Evolutionary conservation across 2,888 invertebrate species (phyloP).

Genomic region (Trachelus iudaicus): DNA sequence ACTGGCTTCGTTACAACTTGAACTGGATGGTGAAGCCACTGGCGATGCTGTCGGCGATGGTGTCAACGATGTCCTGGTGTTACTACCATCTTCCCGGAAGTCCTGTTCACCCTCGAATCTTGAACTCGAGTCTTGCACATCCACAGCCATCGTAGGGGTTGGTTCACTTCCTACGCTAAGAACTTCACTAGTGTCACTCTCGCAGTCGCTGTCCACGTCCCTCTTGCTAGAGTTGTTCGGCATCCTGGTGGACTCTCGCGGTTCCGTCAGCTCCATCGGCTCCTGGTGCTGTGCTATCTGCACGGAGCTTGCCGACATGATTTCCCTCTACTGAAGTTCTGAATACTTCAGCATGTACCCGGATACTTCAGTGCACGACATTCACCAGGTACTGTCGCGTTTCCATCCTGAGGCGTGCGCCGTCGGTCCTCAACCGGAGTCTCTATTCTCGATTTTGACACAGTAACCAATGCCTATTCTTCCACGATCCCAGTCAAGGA

Average conservation of each 20-base stretch:
- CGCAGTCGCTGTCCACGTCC: constrained; percentile 49
- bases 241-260: constrained; percentile 1
- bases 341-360: not conserved
- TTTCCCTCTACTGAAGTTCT: not conserved
- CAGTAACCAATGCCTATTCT: not conserved
- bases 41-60: constrained; percentile 45
- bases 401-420: not conserved
- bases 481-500: not conserved
- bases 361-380: not conserved
- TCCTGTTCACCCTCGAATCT: constrained; percentile 20
- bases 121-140: constrained; percentile 29
- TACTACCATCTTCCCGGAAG: constrained; percentile 43
- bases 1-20: constrained; percentile 48
- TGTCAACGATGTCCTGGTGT: constrained; percentile 31
- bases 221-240: constrained; percentile 14
- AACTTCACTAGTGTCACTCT: constrained; percentile 77
- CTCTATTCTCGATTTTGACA: not conserved
- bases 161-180: constrained; percentile 85
- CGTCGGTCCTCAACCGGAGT: not conserved
- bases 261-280: constrained; percentile 11
- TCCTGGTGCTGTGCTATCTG: not conserved
- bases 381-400: not conserved
- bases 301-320: constrained; percentile 5
- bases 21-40: constrained; percentile 58
- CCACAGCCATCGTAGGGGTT: constrained; percentile 41